A percentile compares a stretch with the other conserved stretches of the same genome.
These are phyloP conservation scores for Xiphias gladius DNA, from an alignment of 2,113 vertebrate species.

Conservation along the genomic window DNA sequence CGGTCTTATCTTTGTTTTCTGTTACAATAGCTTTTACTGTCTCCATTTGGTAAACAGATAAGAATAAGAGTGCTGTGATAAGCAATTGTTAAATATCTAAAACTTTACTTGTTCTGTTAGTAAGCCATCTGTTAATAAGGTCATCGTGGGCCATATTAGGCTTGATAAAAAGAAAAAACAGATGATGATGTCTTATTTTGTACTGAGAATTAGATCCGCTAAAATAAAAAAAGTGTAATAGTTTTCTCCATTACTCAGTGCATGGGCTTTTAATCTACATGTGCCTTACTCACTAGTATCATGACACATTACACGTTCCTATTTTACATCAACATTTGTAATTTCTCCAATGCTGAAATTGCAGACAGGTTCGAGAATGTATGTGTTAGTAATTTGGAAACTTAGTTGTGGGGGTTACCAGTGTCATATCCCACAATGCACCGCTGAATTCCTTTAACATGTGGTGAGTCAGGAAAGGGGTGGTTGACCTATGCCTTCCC, in stretches of 20 bases:
- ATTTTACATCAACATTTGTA: constrained; percentile 46
- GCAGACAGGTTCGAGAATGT: constrained; percentile 71
- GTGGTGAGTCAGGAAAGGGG: constrained; percentile 89
- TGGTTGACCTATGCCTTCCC: constrained; percentile 87
- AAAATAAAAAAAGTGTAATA: not conserved
- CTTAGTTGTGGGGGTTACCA: constrained; percentile 78
- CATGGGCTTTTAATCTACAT: not conserved
- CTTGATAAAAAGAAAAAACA: not conserved
- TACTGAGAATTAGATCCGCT: not conserved
- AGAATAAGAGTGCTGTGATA: constrained; percentile 29
- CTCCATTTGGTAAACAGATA: constrained; percentile 59
- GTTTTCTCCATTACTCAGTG: constrained; percentile 4
- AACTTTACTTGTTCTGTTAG: constrained; percentile 7
- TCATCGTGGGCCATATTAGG: not conserved
- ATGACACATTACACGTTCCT: constrained; percentile 17
- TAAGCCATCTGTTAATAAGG: constrained; percentile 11
- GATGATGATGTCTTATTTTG: not conserved
- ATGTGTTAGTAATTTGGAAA: constrained; percentile 87
- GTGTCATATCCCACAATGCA: constrained; percentile 86
- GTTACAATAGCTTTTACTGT: constrained; percentile 48
- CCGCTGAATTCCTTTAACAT: constrained; percentile 88
- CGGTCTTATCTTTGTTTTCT: constrained; percentile 45
- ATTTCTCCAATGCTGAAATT: constrained; percentile 60
- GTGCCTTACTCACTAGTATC: not conserved
- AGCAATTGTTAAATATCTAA: constrained; percentile 23